A percentile compares a stretch with the other conserved stretches of the same genome.
Evolutionary conservation across 2,797 vertebrate species (phyloP).

Genomic region (Artibeus lituratus): DNA sequence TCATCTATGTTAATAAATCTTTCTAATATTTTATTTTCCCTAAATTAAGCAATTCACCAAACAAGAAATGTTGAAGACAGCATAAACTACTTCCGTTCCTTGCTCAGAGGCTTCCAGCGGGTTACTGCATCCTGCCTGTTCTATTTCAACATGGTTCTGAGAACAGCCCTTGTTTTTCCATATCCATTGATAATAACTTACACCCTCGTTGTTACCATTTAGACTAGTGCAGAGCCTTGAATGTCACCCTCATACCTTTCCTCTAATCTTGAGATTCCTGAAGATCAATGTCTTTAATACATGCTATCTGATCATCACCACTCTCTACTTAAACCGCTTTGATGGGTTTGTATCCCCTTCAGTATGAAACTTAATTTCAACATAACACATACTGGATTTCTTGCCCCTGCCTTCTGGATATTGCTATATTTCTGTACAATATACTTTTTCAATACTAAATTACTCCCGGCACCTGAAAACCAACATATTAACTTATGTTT

Average conservation of each 20-base stretch:
- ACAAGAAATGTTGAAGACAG: neutral
- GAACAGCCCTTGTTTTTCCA: neutral
- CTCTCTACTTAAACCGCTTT: neutral
- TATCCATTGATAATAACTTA: neutral
- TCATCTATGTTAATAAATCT: neutral
- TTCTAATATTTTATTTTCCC: neutral
- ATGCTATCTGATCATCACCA: neutral
- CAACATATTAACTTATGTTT: neutral
- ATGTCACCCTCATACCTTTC: neutral
- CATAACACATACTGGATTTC: neutral
- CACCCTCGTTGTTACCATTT: neutral
- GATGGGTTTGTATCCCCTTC: neutral
- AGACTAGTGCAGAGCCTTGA: neutral
- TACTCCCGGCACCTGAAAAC: neutral
- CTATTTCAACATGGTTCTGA: neutral
- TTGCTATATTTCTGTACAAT: neutral
- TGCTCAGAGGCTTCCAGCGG: neutral
- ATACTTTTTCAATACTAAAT: neutral
- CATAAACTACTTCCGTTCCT: neutral
- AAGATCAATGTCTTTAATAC: neutral
- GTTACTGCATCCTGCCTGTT: neutral
- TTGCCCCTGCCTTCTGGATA: neutral
- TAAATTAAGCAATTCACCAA: neutral
- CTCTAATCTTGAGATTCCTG: neutral
- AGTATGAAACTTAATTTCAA: neutral